These are phyloP conservation scores for Drosophila mettleri DNA, from an alignment of 2,888 invertebrate species.

Conservation along the genomic window DNA sequence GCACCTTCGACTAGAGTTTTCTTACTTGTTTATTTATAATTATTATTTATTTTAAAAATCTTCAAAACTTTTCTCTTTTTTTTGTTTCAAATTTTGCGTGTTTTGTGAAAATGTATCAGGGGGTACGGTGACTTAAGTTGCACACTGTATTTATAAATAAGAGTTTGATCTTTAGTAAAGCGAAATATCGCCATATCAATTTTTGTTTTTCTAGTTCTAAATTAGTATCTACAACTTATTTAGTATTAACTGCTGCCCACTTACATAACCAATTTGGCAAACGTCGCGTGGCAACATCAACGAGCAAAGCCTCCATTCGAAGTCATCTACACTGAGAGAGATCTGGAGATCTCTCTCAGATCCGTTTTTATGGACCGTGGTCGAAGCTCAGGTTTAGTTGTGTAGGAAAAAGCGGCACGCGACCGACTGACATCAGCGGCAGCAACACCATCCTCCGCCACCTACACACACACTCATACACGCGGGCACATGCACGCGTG, in stretches of 20 bases:
- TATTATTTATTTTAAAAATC: too few relatives aligned
- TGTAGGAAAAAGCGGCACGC: conserved; percentile 76
- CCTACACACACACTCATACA: conserved; percentile 46
- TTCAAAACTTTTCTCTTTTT: too few relatives aligned
- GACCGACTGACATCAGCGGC: conserved; percentile 46
- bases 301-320: conserved; percentile 63
- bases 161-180: too few relatives aligned
- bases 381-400: conserved; percentile 62
- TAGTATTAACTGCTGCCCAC: conserved; percentile 67
- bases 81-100: too few relatives aligned
- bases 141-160: too few relatives aligned
- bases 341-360: conserved; percentile 14
- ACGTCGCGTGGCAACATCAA: conserved; percentile 55
- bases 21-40: too few relatives aligned
- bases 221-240: neutral
- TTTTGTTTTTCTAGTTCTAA: conserved; percentile 6
- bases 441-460: conserved; percentile 41
- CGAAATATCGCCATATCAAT: too few relatives aligned
- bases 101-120: too few relatives aligned
- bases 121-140: too few relatives aligned
- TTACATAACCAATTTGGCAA: conserved; percentile 73
- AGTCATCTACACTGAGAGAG: conserved; percentile 6
- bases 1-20: too few relatives aligned
- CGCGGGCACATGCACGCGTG: conserved; percentile 33
- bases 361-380: conserved; percentile 73